Evolutionary conservation across 53 echinoderm and acorn worm genomes (phyloP), one percentile per base, ranked within the genome.

Genomic region (Patiria pectinifera): DNA sequence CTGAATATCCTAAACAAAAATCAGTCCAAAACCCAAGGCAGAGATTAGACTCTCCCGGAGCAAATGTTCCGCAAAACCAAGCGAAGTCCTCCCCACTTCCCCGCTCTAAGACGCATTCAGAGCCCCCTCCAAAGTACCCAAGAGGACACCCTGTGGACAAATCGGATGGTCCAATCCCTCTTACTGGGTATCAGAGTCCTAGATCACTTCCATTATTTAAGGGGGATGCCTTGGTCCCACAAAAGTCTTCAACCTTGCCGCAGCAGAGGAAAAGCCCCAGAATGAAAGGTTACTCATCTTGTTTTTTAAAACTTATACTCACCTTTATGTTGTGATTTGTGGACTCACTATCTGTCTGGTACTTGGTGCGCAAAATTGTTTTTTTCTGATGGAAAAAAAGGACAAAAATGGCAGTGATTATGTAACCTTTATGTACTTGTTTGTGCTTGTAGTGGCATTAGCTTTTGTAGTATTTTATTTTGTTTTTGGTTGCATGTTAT

Each of bases 261-360:
- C 90, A 90, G 90, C 90, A 90, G 77, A 90, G 90, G 90, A 90
- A 90, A 90, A 90, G 90, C 90, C 90, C 90, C 25, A 80, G 90
- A 90, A 69, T 90, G 90, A 90, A 90, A 90, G 90, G 90, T 90
- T 90, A 90, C 81, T 90, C 18, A 80, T 62, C 15, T 48, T 87
- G 11, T 59, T 76, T 63, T 88, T 88, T 35, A 13, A 45, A 21
- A 45, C 48, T 72, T 48, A 4, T 23, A 23, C 74, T 24, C 47
- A 48, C 45, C 35, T 78, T 44, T 6, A 44, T 18, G 14, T 78
- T 81, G 48, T 11, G 9, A 45, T 46, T 49, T 49, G 21, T 81
- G 49, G 45, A 66, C 15, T 66, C 66, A 66, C 15, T 48, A 47
- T 19, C 7, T 11, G 59, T 4, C 22, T 48, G 81, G 12, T 14